Percentiles rank a stretch among this genome's conserved stretches.
Conservation (phyloP, 2,888 invertebrate genomes). For the Automeris io region DNA sequence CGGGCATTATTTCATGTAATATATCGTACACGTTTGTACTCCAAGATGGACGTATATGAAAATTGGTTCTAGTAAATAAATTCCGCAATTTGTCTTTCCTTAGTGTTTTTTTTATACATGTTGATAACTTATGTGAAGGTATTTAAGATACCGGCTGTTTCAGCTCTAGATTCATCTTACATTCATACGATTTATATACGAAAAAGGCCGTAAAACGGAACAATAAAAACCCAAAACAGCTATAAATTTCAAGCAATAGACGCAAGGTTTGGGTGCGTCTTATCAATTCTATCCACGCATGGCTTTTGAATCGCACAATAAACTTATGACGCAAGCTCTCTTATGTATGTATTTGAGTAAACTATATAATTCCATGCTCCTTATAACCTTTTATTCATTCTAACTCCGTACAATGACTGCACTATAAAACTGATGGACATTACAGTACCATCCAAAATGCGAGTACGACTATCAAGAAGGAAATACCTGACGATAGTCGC, state of each 20-base stretch:
- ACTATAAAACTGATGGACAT: too few relatives aligned
- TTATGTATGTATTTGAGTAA: conserved; percentile 8
- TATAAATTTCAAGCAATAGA: conserved; percentile 77
- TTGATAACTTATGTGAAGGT: neutral
- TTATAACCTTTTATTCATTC: too few relatives aligned
- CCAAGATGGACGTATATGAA: conserved; percentile 62
- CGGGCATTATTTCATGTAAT: conserved; percentile 73
- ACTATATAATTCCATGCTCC: conserved; percentile 46
- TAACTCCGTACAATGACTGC: too few relatives aligned
- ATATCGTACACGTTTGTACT: conserved; percentile 61
- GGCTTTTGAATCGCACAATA: conserved; percentile 64
- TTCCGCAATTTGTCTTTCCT: neutral
- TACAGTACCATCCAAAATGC: too few relatives aligned
- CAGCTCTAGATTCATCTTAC: conserved; percentile 71
- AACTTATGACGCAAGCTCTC: conserved; percentile 65
- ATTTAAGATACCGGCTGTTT: conserved; percentile 51
- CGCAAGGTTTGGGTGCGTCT: conserved; percentile 74
- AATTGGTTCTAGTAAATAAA: conserved; percentile 22
- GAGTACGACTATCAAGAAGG: too few relatives aligned
- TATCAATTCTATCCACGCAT: conserved; percentile 75
- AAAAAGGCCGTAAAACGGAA: conserved; percentile 77
- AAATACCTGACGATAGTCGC: too few relatives aligned
- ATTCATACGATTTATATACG: conserved; percentile 75
- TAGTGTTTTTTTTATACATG: neutral
- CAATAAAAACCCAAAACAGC: conserved; percentile 79